A percentile compares a stretch with the other conserved stretches of the same genome.
phyloP scores from a whole-genome alignment of 1,140 invertebrate genomes.

The Ceratitis capitata region DNA sequence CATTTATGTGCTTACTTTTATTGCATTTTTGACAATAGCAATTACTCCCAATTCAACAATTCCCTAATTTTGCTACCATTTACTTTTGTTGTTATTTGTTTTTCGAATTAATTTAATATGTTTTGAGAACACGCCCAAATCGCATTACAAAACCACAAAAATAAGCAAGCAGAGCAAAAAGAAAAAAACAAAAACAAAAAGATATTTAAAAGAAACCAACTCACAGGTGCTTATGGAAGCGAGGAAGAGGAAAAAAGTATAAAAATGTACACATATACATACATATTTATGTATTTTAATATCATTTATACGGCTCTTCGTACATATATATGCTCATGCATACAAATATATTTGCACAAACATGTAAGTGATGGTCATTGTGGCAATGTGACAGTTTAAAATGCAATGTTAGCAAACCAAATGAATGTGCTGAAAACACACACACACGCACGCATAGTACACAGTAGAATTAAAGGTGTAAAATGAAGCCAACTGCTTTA shows the following conservation, averaged over 20 bases:
- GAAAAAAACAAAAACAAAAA: neutral
- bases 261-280: neutral
- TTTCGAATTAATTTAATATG: slow-evolving; percentile 7
- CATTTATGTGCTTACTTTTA: neutral
- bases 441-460: neutral
- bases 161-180: neutral
- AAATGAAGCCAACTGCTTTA: neutral
- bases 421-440: neutral
- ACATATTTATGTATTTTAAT: neutral
- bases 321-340: neutral
- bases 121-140: slow-evolving; percentile 32
- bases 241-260: neutral
- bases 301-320: neutral
- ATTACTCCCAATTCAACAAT: slow-evolving; percentile 27
- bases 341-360: neutral
- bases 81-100: neutral
- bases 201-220: neutral
- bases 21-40: slow-evolving; percentile 23
- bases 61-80: neutral
- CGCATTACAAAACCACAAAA: slow-evolving; percentile 27
- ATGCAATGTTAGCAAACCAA: neutral
- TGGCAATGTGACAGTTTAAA: neutral
- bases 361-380: slow-evolving; percentile 19
- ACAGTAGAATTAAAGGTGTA: neutral
- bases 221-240: neutral